A percentile compares a stretch with the other conserved stretches of the same genome.
Conservation (phyloP, 1,140 invertebrate species). For the Heliothis virescens region DNA sequence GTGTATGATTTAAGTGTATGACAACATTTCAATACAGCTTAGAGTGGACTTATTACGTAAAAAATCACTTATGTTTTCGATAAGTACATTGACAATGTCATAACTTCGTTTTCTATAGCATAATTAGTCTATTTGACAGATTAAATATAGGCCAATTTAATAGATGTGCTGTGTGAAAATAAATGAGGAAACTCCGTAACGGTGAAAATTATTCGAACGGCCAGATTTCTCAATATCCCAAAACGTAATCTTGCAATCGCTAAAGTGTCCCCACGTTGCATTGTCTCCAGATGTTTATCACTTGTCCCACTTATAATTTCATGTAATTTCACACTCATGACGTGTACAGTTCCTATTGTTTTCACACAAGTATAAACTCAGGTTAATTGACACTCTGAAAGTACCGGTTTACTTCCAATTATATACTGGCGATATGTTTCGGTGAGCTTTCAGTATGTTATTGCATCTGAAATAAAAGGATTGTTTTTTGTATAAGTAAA, state of each 20-base stretch:
- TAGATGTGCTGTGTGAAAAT: no score
- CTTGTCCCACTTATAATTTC: slow-evolving; percentile 55
- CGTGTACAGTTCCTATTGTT: slow-evolving; percentile 40
- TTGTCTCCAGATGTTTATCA: slow-evolving; percentile 58
- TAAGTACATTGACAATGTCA: no score
- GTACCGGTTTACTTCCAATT: slow-evolving; percentile 16
- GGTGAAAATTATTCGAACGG: neutral
- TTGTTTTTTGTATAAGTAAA: neutral
- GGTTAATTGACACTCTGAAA: slow-evolving; percentile 63
- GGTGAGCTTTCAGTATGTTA: slow-evolving; percentile 25
- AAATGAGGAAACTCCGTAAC: no score
- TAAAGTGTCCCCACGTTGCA: neutral
- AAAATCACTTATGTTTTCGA: no score
- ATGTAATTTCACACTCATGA: slow-evolving; percentile 29
- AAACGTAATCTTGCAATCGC: neutral
- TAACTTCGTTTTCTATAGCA: no score
- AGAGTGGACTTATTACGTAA: no score
- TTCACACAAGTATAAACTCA: slow-evolving; percentile 55
- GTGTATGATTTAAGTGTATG: neutral
- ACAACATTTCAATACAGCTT: no score
- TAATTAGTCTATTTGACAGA: no score
- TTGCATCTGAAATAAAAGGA: neutral
- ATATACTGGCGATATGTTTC: slow-evolving; percentile 36
- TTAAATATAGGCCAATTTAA: no score
- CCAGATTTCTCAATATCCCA: neutral